phyloP scores from a whole-genome alignment of 2,113 vertebrate genomes.

The Alethe castanea region DNA sequence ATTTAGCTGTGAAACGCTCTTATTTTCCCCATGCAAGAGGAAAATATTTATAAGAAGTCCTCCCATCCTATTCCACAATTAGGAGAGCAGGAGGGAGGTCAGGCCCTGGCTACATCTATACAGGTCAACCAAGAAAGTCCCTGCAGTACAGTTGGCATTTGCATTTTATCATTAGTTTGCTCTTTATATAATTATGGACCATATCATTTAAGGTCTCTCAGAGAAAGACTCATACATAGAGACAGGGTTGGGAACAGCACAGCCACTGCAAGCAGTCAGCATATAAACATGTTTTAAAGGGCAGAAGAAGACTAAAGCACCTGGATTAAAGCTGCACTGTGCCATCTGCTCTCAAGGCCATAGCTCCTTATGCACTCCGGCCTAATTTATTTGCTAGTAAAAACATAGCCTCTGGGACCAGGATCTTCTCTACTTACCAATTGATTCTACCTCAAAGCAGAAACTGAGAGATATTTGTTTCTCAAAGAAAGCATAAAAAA shows the following conservation, averaged over 20 bases:
- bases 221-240: background rate
- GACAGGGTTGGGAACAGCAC: background rate
- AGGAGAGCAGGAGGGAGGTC: background rate
- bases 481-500: background rate
- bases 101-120: background rate
- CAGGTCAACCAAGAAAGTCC: background rate
- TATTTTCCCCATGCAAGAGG: background rate
- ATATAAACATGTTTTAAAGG: background rate
- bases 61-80: background rate
- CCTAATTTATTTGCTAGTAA: background rate
- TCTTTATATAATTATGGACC: background rate
- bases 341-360: background rate
- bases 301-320: background rate
- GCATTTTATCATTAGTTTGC: background rate
- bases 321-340: background rate
- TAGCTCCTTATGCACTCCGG: background rate
- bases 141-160: background rate
- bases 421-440: background rate
- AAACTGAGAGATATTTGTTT: background rate
- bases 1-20: background rate
- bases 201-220: background rate
- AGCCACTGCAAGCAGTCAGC: background rate
- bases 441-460: background rate
- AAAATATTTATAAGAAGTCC: background rate
- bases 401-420: background rate